phyloP scores from a whole-genome alignment of 2,113 vertebrate genomes.

The Aix galericulata region DNA sequence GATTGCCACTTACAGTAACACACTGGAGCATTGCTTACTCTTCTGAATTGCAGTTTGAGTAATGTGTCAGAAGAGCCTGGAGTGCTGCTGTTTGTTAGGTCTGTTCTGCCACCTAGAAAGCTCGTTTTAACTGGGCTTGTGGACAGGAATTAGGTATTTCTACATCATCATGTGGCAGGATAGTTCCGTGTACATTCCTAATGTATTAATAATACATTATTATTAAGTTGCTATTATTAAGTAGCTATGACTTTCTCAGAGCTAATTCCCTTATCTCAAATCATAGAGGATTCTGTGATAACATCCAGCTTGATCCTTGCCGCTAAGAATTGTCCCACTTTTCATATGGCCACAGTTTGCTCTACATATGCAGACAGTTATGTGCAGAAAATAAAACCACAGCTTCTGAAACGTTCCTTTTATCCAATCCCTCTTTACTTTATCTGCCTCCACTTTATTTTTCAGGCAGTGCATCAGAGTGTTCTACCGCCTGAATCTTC shows the following conservation, averaged over 20 bases:
- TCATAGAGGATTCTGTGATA: not conserved
- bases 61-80: not conserved
- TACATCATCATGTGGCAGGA: not conserved
- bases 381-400: not conserved
- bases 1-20: not conserved
- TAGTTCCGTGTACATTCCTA: not conserved
- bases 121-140: not conserved
- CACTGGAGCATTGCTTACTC: not conserved
- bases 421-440: not conserved
- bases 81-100: not conserved
- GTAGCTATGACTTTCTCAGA: not conserved
- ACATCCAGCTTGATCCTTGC: not conserved
- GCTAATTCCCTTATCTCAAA: not conserved
- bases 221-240: too few species aligned
- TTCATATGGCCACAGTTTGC: not conserved
- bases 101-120: not conserved
- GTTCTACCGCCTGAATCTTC: not conserved
- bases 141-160: not conserved
- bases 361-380: not conserved
- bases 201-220: not conserved
- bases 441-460: not conserved
- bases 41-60: not conserved
- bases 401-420: not conserved
- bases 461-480: not conserved
- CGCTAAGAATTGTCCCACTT: not conserved